Evolutionary conservation across 2,113 vertebrate genomes (phyloP).

Genomic region (Plecturocebus donacophilus): DNA sequence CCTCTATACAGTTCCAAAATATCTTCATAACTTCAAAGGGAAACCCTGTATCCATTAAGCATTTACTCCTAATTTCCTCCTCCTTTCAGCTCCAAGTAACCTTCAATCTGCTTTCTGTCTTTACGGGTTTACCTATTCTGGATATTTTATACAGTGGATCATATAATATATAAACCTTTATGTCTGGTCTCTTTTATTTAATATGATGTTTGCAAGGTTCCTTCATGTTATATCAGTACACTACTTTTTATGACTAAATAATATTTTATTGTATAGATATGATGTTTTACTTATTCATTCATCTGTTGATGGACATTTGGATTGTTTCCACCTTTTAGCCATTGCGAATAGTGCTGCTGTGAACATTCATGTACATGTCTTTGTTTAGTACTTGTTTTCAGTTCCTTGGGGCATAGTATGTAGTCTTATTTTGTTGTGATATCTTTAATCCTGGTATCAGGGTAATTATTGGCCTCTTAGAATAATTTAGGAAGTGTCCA

Average conservation of each 20-base stretch:
- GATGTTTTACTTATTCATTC: neutral
- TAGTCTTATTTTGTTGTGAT: neutral
- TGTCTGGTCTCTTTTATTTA: neutral
- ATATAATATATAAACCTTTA: neutral
- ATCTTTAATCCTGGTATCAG: neutral
- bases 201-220: neutral
- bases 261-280: neutral
- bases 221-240: neutral
- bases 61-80: neutral
- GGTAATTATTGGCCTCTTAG: neutral
- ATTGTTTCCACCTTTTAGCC: neutral
- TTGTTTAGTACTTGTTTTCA: neutral
- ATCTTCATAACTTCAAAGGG: neutral
- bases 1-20: neutral
- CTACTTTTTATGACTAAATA: neutral
- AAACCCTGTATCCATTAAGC: neutral
- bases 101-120: neutral
- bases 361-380: neutral
- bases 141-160: neutral
- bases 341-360: neutral
- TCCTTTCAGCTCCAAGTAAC: neutral
- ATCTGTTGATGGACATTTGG: neutral
- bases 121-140: neutral
- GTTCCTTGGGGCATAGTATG: neutral
- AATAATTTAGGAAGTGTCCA: neutral